Conservation (phyloP, 2,113 vertebrate genomes). For the Atractosteus spatula region DNA sequence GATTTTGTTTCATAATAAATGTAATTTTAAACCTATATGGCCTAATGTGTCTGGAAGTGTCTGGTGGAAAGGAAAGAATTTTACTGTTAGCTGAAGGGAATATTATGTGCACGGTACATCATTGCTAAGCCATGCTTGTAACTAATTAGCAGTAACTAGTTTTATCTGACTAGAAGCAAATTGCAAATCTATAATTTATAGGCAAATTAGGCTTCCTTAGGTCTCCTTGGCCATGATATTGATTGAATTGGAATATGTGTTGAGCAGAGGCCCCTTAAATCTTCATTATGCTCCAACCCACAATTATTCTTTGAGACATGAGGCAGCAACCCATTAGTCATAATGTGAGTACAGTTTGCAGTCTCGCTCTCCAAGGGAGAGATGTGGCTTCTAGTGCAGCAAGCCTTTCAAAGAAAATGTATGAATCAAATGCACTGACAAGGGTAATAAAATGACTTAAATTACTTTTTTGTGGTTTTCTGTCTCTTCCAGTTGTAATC, state of each 20-base stretch:
- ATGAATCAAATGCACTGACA: background rate
- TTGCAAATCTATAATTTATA: constrained; percentile 6
- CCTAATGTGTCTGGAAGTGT: background rate
- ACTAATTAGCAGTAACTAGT: constrained; percentile 2
- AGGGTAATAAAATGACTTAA: constrained; percentile 1
- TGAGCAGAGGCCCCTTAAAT: background rate
- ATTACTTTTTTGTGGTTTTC: background rate
- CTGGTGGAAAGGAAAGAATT: background rate
- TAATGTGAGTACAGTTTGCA: constrained; percentile 4
- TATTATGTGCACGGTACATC: background rate
- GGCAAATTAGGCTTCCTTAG: background rate
- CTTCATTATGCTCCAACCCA: background rate
- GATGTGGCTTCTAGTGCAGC: background rate
- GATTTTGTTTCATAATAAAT: too few relatives aligned
- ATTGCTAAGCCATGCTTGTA: constrained; percentile 2
- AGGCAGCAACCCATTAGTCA: background rate
- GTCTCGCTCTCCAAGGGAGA: background rate
- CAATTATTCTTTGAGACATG: constrained; percentile 3
- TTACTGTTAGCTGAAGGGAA: background rate
- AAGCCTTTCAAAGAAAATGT: background rate
- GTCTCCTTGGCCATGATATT: background rate
- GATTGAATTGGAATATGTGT: background rate
- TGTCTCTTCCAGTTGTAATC: background rate
- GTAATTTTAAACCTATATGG: background rate
- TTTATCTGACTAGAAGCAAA: background rate